Conservation (phyloP, 2,888 invertebrate genomes). For the Chrysolina oricalcia region DNA sequence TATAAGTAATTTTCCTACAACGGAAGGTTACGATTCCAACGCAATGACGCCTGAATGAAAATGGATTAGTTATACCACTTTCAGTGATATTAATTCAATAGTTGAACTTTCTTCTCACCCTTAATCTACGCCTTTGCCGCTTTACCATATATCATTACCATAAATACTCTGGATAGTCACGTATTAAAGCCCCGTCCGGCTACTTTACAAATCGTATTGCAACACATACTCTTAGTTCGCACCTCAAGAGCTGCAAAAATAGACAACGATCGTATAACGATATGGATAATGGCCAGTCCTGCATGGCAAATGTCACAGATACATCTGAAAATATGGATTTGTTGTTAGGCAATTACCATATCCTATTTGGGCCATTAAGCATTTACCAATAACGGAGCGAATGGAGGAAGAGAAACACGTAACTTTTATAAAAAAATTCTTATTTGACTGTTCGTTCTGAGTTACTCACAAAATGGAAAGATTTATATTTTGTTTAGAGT, state of each 20-base stretch:
- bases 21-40: no score
- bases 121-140: conserved; percentile 36
- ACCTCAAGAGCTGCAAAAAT: conserved; percentile 46
- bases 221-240: conserved; percentile 46
- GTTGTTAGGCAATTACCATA: conserved; percentile 7
- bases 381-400: neutral
- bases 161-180: conserved; percentile 58
- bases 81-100: neutral
- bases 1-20: no score
- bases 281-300: conserved; percentile 50
- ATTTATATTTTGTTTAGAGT: no score
- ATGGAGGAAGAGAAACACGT: neutral
- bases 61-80: neutral
- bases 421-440: neutral
- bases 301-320: conserved; percentile 41
- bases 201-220: conserved; percentile 53
- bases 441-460: neutral
- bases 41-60: no score
- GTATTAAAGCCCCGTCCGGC: conserved; percentile 52
- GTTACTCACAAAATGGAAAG: no score
- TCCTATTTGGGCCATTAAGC: conserved; percentile 10
- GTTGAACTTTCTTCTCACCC: neutral
- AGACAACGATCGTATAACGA: conserved; percentile 49
- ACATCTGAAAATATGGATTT: conserved; percentile 22
- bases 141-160: conserved; percentile 53